A percentile compares a stretch with the other conserved stretches of the same genome.
phyloP scores from a whole-genome alignment of 2,113 vertebrate genomes.

The Ranitomeya variabilis region DNA sequence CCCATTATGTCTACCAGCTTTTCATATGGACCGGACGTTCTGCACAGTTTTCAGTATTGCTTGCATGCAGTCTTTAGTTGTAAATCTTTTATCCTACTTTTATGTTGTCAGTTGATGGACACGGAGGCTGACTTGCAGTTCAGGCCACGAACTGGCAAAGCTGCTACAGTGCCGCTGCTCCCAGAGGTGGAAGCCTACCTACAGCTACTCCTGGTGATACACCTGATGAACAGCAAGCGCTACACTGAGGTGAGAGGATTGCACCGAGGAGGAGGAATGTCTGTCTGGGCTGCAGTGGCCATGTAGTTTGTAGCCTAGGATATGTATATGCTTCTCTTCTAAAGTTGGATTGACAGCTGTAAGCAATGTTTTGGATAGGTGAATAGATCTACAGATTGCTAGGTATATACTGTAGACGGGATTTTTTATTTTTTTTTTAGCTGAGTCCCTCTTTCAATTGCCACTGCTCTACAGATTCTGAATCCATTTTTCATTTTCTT shows the following conservation, averaged over 20 bases:
- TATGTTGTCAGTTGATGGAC: slow-evolving; percentile 85
- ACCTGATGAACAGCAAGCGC: slow-evolving; percentile 91
- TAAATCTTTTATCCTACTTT: neutral
- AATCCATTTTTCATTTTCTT: too few relatives aligned
- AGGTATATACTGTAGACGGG: too few relatives aligned
- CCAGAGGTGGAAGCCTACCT: slow-evolving; percentile 95
- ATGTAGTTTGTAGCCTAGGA: neutral
- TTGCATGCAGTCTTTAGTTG: neutral
- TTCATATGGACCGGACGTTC: too few relatives aligned
- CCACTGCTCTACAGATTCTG: too few relatives aligned
- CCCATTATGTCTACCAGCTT: too few relatives aligned
- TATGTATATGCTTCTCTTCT: neutral
- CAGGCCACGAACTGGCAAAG: slow-evolving; percentile 88
- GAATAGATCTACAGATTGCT: too few relatives aligned
- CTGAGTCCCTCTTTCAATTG: too few relatives aligned
- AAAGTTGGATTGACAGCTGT: neutral
- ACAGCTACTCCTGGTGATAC: slow-evolving; percentile 90
- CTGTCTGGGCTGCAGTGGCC: neutral
- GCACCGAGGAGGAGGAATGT: neutral
- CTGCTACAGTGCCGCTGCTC: slow-evolving; percentile 83
- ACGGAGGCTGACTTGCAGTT: slow-evolving; percentile 91
- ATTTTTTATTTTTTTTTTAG: too few relatives aligned
- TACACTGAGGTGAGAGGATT: slow-evolving; percentile 81
- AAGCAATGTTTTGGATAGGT: neutral
- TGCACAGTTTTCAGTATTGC: neutral